Conservation (phyloP, 2,113 vertebrate species). For the Martes martes region DNA sequence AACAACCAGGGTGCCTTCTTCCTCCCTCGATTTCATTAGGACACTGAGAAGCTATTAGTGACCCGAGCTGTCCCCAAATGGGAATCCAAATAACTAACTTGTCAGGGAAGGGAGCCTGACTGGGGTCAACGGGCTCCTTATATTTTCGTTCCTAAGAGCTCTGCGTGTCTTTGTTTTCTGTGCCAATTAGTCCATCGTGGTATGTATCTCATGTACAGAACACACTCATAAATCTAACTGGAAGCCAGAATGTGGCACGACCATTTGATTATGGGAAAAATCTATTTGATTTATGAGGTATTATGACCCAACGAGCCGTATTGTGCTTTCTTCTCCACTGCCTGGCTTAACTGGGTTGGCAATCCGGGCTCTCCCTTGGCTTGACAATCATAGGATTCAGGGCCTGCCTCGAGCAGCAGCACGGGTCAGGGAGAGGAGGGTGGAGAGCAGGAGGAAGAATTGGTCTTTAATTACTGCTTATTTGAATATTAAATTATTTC, state of each 20-base stretch:
- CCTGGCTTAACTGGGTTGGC: conserved; percentile 26
- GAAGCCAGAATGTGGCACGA: conserved; percentile 38
- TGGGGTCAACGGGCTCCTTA: conserved; percentile 50
- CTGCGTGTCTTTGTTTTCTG: conserved; percentile 51
- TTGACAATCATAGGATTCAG: conserved; percentile 46
- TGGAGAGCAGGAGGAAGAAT: conserved; percentile 13
- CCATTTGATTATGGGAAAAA: conserved; percentile 51
- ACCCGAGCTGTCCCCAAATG: conserved; percentile 56
- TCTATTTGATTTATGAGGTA: conserved; percentile 59
- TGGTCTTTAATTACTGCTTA: conserved; percentile 52
- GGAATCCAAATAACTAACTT: conserved; percentile 66
- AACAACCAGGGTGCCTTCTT: neutral
- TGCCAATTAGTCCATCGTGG: conserved; percentile 38
- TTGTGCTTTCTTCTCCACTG: conserved; percentile 46
- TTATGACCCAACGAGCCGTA: conserved; percentile 23
- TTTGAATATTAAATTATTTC: conserved; percentile 71
- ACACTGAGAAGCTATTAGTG: conserved; percentile 41
- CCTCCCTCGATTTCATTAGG: neutral
- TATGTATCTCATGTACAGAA: conserved; percentile 41
- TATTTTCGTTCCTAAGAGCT: conserved; percentile 63
- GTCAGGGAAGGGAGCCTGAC: conserved; percentile 19
- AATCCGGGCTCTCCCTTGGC: neutral
- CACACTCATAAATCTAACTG: conserved; percentile 54
- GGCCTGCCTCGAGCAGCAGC: neutral
- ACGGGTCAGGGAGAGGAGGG: conserved; percentile 23